phyloP scores from a whole-genome alignment of 2,888 invertebrate genomes.

The Andrena camellia region DNA sequence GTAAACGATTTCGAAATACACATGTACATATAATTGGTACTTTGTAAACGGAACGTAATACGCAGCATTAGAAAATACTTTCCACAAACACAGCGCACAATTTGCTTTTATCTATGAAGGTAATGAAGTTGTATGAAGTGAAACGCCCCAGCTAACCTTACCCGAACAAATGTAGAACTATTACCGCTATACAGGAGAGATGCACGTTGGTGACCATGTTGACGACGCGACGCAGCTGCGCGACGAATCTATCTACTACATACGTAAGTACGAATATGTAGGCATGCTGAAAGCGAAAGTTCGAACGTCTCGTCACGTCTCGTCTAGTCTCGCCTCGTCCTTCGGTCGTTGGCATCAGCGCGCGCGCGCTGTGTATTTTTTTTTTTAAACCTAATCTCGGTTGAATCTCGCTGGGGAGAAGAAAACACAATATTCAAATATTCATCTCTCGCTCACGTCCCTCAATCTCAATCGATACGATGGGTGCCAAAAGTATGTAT shows the following conservation, averaged over 20 bases:
- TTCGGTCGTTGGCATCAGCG: neutral
- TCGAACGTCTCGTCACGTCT: neutral
- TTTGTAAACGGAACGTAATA: too few species aligned
- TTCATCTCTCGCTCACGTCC: neutral
- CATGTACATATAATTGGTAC: too few species aligned
- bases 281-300: neutral
- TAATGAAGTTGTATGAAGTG: neutral
- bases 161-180: conserved; percentile 4
- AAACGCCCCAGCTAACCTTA: conserved; percentile 3
- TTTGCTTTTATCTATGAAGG: neutral
- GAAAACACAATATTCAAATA: neutral
- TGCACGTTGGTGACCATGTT: conserved; percentile 1
- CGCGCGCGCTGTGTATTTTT: neutral
- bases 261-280: too few species aligned
- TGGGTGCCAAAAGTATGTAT: neutral
- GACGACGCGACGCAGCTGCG: neutral
- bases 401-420: neutral
- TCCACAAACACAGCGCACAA: neutral
- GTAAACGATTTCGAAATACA: neutral
- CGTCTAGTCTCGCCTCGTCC: neutral
- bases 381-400: neutral
- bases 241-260: neutral
- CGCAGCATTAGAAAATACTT: neutral
- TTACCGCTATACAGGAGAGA: neutral
- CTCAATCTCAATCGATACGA: neutral